phyloP scores from a whole-genome alignment of 2,113 vertebrate genomes.

The Myotis davidii region DNA sequence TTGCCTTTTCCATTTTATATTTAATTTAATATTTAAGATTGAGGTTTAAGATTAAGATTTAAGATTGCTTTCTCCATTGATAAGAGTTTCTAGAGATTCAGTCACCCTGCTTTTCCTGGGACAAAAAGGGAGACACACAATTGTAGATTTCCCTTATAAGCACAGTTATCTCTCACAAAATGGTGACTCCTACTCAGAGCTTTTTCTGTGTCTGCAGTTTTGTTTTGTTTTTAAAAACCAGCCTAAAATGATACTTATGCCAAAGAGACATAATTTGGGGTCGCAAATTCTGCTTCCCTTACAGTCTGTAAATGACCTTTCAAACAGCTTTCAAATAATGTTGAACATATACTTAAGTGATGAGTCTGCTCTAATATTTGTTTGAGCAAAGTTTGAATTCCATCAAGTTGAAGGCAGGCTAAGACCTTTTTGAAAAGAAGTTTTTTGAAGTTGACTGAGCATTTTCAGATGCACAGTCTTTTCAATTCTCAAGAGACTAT shows the following conservation, averaged over 20 bases:
- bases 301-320: constrained; percentile 4
- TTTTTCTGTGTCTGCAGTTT: not conserved
- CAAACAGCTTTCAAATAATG: not conserved
- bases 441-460: constrained; percentile 53
- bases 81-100: not conserved
- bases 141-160: not conserved
- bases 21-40: not conserved
- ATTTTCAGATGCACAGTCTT: constrained; percentile 50
- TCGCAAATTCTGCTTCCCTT: not conserved
- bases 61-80: not conserved
- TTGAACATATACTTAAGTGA: not conserved
- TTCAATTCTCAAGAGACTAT: constrained; percentile 53
- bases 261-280: not conserved
- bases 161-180: not conserved
- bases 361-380: not conserved
- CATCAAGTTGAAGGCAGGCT: constrained; percentile 48
- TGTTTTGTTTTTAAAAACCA: not conserved
- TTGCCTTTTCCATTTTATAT: not conserved
- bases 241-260: not conserved
- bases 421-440: constrained; percentile 43
- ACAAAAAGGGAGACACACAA: not conserved
- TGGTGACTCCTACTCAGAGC: not conserved
- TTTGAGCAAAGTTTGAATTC: constrained; percentile 47
- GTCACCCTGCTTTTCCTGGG: not conserved
- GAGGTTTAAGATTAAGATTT: not conserved